A percentile compares a stretch with the other conserved stretches of the same genome.
Evolutionary conservation across 2,888 invertebrate genomes (phyloP).

Genomic region (Empis stercorea): DNA sequence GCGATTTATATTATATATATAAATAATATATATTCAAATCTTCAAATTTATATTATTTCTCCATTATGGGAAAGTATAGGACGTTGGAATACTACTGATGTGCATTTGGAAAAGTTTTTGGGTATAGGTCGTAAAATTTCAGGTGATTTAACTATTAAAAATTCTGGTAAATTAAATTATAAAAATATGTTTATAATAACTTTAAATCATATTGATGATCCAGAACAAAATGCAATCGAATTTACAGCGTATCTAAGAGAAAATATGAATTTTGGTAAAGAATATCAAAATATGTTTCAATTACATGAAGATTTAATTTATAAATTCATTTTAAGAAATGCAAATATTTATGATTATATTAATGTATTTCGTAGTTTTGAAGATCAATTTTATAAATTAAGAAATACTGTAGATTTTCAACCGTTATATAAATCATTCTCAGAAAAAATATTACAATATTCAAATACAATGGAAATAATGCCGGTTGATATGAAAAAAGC

Average conservation of each 20-base stretch:
- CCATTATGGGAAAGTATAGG: conserved; percentile 5
- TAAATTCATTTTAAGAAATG: neutral
- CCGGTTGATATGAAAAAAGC: neutral
- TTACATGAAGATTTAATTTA: too few species aligned
- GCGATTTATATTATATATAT: neutral
- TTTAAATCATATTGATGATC: too few species aligned
- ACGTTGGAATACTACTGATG: too few species aligned
- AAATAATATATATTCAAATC: neutral
- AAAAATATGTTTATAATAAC: too few species aligned
- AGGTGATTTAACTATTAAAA: neutral
- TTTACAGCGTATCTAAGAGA: too few species aligned
- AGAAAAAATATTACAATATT: neutral
- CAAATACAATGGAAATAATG: neutral
- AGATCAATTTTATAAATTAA: neutral
- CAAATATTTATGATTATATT: neutral
- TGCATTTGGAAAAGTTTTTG: conserved; percentile 7
- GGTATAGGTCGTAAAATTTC: neutral
- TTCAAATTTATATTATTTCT: conserved; percentile 4
- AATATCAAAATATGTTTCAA: too few species aligned
- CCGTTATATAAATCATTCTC: neutral
- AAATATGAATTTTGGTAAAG: too few species aligned
- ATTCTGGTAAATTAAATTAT: neutral
- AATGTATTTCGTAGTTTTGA: neutral
- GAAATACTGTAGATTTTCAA: neutral
- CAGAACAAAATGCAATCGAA: too few species aligned